Evolutionary conservation across 2,888 invertebrate species (phyloP), one percentile per base, ranked within the genome.

Genomic region (Hypsopygia costalis): DNA sequence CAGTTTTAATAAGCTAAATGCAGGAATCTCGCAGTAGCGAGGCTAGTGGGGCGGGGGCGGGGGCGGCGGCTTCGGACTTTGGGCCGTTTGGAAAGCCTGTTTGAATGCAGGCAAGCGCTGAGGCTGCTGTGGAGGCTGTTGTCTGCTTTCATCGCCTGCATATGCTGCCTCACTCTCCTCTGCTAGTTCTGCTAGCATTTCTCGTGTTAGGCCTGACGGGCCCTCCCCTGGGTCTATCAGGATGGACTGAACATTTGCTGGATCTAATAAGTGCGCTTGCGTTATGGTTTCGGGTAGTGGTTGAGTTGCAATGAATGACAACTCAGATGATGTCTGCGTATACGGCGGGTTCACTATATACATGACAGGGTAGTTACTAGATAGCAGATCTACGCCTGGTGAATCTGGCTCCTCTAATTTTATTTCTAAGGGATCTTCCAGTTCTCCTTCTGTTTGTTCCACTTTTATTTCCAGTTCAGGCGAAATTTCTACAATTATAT

Each of bases 1-100:
- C 58, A 68, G 72, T 76, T 74, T 64, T 64, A 73, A 64, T 69
- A 77, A 77, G 79, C 77, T 81, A 86, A 86, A 85, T 82, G 82
- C 82, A 74, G 69, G 59, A 63, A 60, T 66, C 62, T 61, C 61
- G 49, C 46, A 38, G 47, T 47, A 49, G 51, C 46, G 53, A 51
- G 54, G 62, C 65, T 82, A 86, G 67, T 82, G 85, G 6, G 87
- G 86, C 45, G 79, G 81, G 11, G 82, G 81, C 20, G 79, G 79
- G 31, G 85, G 88, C 35, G 86, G 86, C 35, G 89, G 89, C 51
- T 83, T 88, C 2, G 89, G 77, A 38, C 81, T 86, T 64, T 86
- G 87, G 43, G 83, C 75, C 10, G 86, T 86, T 53, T 86, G 87
- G 59, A 89, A 89, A 30, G 83, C 86, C 63, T 89, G 86, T 41